Conservation (phyloP, 2,113 vertebrate genomes). For the Epinephelus cyanopodus region DNA sequence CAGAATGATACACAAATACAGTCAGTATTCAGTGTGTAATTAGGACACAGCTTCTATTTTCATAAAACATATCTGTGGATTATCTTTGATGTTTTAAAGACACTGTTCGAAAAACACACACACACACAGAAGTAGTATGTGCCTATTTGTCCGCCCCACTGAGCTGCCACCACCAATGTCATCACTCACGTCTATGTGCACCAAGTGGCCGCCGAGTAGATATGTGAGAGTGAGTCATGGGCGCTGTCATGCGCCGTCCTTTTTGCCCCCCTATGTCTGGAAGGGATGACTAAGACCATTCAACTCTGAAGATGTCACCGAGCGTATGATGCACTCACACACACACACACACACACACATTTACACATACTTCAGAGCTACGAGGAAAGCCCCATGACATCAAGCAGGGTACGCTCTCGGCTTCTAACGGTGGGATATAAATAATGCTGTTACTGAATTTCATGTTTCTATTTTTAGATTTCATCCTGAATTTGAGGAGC, state of each 20-base stretch:
- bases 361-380: background rate
- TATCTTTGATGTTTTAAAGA: background rate
- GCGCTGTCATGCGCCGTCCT: constrained; percentile 47
- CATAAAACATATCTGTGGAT: background rate
- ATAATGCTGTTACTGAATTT: constrained; percentile 51
- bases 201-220: constrained; percentile 35
- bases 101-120: background rate
- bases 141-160: constrained; percentile 19
- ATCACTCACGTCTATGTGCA: constrained; percentile 49
- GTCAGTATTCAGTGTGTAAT: too few species aligned
- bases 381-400: constrained; percentile 50
- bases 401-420: constrained; percentile 1
- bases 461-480: constrained; percentile 35
- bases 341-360: background rate
- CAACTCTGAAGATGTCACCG: constrained; percentile 33
- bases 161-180: constrained; percentile 17
- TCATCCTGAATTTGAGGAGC: constrained; percentile 2
- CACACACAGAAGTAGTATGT: constrained; percentile 10
- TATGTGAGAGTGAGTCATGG: constrained; percentile 61
- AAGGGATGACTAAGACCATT: constrained; percentile 63
- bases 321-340: constrained; percentile 10
- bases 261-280: constrained; percentile 44
- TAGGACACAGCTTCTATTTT: too few species aligned
- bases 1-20: too few species aligned
- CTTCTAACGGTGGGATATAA: constrained; percentile 35